Evolutionary conservation across 2,888 invertebrate species (phyloP), one percentile per base, ranked within the genome.

Genomic region (Idaea aversata): DNA sequence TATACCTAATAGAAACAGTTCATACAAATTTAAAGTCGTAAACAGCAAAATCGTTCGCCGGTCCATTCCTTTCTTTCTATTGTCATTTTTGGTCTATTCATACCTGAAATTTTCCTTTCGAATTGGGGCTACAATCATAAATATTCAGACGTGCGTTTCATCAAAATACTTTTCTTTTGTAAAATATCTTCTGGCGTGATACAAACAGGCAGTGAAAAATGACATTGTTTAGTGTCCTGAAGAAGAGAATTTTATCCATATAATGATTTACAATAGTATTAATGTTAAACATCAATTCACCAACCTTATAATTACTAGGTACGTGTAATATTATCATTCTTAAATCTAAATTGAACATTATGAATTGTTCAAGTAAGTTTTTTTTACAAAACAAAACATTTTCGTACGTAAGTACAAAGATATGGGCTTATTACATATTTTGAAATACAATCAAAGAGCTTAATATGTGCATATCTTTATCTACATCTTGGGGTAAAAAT

Each of bases 401-500:
- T 47, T 47, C 7, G 7, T 47, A 47, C 13, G 4, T 47, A 47
- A 47, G 13, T 47, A 47, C 47, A 47, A 47, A 47, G 47, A 47
- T 47, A 47, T 47, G 47, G 47, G 47, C 47, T 13, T 47, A 47
- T 7, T 47, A 47, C 10, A 47, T 13, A 47, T 47, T 47, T 47
- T 13, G 47, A 47, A 4, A 47, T 47, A 13, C 47, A 47, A 47
- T 47, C 47, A 47, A 59, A 59, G 16, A 59, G 15, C 15, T 10
- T 16, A 59, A 59, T 15, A 15, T 59, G 6, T 59, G n/a, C 15
- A 6, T 59, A 15, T 16, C 16, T 59, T 15, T 16, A 15, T 59
- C 16, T 59, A 59, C 16, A 15, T 10, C 34, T 59, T 59, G 7
- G 13, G 34, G 59, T 25, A 47, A 66, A 72, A 74, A 72, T 72